Percentiles rank a stretch among this genome's conserved stretches.
These are phyloP conservation scores for Drosophila recens DNA, from an alignment of 2,888 invertebrate species.

Conservation along the genomic window DNA sequence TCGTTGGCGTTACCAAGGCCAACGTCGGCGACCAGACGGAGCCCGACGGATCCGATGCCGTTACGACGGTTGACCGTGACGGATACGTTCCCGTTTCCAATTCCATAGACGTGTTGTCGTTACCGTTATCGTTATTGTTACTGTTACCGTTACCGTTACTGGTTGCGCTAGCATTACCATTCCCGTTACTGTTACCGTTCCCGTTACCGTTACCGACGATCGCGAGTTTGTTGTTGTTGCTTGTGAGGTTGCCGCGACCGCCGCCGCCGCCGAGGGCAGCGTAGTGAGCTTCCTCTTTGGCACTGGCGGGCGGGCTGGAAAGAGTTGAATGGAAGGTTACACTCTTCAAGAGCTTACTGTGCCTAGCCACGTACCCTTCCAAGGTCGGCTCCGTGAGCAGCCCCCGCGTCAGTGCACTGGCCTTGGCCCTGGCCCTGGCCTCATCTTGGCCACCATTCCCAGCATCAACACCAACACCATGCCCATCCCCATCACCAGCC, in stretches of 20 bases:
- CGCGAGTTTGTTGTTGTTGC: slow-evolving; percentile 22
- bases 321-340: slow-evolving; percentile 95
- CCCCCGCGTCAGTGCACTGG: slow-evolving; percentile 84
- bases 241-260: slow-evolving; percentile 11
- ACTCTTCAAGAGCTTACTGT: slow-evolving; percentile 94
- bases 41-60: slow-evolving; percentile 25
- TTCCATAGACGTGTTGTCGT: slow-evolving; percentile 6
- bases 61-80: slow-evolving; percentile 10
- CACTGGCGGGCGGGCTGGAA: slow-evolving; percentile 91
- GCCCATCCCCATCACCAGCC: slow-evolving; percentile 81
- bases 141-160: slow-evolving; percentile 18
- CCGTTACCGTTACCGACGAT: slow-evolving; percentile 16
- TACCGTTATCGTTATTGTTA: slow-evolving; percentile 20
- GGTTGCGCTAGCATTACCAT: not conserved
- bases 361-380: slow-evolving; percentile 95
- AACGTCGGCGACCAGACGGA: slow-evolving; percentile 70
- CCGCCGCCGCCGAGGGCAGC: slow-evolving; percentile 43
- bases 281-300: slow-evolving; percentile 66
- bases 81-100: slow-evolving; percentile 1
- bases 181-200: slow-evolving; percentile 21
- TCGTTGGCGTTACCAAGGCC: slow-evolving; percentile 77
- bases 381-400: slow-evolving; percentile 93
- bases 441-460: slow-evolving; percentile 51
- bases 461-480: slow-evolving; percentile 18
- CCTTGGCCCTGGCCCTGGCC: slow-evolving; percentile 25